Percentiles rank a stretch among this genome's conserved stretches.
Conservation (phyloP, 1,140 invertebrate species). For the Nephila pilipes region DNA sequence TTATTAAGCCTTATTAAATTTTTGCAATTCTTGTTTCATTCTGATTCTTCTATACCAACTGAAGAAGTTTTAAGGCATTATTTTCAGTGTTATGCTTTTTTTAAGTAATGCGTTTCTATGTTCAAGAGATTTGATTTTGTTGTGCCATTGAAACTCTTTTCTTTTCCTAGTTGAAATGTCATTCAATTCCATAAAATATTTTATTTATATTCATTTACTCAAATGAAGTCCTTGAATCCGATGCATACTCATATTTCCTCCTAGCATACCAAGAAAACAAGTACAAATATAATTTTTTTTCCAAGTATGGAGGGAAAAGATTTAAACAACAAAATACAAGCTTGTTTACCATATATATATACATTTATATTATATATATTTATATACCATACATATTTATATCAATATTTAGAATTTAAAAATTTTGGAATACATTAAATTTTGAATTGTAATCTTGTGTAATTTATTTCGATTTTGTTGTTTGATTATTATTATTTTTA, state of each 20-base stretch:
- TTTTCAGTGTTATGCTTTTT: neutral
- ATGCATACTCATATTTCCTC: neutral
- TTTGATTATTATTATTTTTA: too few relatives aligned
- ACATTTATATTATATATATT: too few relatives aligned
- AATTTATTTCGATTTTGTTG: too few relatives aligned
- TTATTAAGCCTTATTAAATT: slow-evolving; percentile 3
- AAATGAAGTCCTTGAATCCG: neutral
- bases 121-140: neutral
- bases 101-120: neutral
- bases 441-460: too few relatives aligned
- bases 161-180: neutral
- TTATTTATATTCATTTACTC: neutral
- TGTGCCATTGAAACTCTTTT: neutral
- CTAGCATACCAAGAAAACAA: neutral
- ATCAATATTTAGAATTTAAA: too few relatives aligned
- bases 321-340: neutral
- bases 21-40: neutral
- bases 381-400: too few relatives aligned
- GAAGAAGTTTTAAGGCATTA: neutral
- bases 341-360: neutral
- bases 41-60: neutral
- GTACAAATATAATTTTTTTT: too few relatives aligned
- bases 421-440: too few relatives aligned
- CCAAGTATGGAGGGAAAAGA: neutral
- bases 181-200: slow-evolving; percentile 13